phyloP scores from a whole-genome alignment of 1,140 invertebrate species.

The Papilio xuthus region DNA sequence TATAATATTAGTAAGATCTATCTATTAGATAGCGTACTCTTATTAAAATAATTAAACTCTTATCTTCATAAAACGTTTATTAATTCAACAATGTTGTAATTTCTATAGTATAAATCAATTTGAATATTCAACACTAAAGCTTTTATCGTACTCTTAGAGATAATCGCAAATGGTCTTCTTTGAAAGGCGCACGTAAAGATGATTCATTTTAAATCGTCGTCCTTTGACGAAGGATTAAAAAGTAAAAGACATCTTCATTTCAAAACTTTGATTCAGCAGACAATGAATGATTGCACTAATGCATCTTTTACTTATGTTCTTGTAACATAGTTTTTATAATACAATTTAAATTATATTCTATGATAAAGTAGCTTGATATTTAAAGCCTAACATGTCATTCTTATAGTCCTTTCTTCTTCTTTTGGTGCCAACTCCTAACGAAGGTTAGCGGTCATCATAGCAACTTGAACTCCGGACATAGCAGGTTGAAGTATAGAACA shows the following conservation, averaged over 20 bases:
- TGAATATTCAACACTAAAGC: neutral
- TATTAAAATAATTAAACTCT: too few species aligned
- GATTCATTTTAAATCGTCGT: constrained; percentile 20
- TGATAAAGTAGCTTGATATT: neutral
- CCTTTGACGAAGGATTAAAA: constrained; percentile 19
- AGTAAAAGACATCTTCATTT: constrained; percentile 12
- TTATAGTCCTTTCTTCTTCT: too few species aligned
- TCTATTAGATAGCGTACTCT: too few species aligned
- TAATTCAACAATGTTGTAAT: neutral
- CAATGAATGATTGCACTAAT: neutral
- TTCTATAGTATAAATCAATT: neutral
- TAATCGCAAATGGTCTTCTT: constrained; percentile 16
- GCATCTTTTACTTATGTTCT: neutral
- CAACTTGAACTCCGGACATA: too few species aligned
- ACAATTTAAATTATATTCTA: neutral
- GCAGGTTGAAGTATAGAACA: too few species aligned
- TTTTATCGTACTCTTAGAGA: neutral
- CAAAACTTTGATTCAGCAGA: neutral
- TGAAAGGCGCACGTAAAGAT: constrained; percentile 7
- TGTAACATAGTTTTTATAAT: neutral
- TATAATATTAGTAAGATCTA: too few species aligned
- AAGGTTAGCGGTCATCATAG: too few species aligned
- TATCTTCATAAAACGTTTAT: neutral
- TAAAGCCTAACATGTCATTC: too few species aligned
- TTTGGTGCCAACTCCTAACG: too few species aligned